Conservation (phyloP, 2,113 vertebrate species). For the Sinocyclocheilus anophthalmus region DNA sequence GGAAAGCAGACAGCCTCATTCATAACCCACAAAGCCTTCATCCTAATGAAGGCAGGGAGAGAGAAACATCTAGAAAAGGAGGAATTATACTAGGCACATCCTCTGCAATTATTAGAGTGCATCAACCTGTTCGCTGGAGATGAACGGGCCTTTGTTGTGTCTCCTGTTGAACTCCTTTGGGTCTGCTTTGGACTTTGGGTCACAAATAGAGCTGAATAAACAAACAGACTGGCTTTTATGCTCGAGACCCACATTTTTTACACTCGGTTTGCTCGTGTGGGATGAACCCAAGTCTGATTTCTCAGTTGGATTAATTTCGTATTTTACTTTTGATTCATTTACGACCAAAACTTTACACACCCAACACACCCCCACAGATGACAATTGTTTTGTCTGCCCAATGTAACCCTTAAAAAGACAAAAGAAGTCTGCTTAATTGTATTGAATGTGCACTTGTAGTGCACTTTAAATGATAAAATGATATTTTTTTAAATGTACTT, state of each 20-base stretch:
- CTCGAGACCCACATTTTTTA: background rate
- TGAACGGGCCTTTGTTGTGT: constrained; percentile 16
- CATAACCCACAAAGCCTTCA: constrained; percentile 73
- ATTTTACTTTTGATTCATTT: background rate
- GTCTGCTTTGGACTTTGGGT: background rate
- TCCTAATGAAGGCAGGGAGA: constrained; percentile 37
- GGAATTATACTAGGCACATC: background rate
- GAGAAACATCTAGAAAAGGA: constrained; percentile 26
- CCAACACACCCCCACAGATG: background rate
- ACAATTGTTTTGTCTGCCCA: background rate
- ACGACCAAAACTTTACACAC: too few relatives aligned
- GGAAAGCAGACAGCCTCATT: constrained; percentile 76
- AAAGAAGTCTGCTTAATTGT: background rate
- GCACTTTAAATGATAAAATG: background rate
- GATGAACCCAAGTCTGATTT: background rate
- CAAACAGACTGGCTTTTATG: background rate
- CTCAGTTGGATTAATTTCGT: background rate
- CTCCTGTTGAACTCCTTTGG: background rate
- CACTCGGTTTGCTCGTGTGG: background rate
- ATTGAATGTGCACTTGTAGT: too few relatives aligned
- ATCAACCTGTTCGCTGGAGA: constrained; percentile 41
- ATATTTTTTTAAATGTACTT: background rate
- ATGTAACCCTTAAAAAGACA: background rate
- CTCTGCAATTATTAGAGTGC: constrained; percentile 2
- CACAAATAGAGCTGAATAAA: background rate